Base-by-base conservation (phyloP, 2,888 invertebrate genomes). In the Ormia ochracea region DNA sequence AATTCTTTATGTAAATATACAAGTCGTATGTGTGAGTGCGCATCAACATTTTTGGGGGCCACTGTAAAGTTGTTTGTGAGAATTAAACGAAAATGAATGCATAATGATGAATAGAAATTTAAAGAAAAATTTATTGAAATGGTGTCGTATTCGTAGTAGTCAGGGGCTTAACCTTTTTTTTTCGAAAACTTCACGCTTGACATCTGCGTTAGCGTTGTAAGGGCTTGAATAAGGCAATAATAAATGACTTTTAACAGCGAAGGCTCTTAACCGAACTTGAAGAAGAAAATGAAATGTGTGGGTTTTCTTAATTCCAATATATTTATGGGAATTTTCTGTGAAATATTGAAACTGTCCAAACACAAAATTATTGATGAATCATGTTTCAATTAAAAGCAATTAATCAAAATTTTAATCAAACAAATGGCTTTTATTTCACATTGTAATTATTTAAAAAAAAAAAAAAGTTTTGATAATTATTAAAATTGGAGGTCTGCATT, bases 71-170 rank as follows among this genome's bases (percentile, higher is more conserved):
- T 45, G 23, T 43, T 52, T 63, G 19, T 41, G 36, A 63, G 38
- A 52, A 72, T 43, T 10, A 59, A 38, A 38, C 9, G n/a, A 43
- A 48, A 4, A 6, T 28, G 28, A 6, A 28, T 36, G 17, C 26
- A 43, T 38, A 31, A 45, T 63, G 61, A 52, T 63, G 45, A 43
- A 72, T 58, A 54, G 41, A 36, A 52, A 45, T 36, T 9, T 41
- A 26, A 33, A 48, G 28, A 54, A 54, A 41, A 23, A 14, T 28
- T 50, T 58, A 59, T 68, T 68, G 41, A 74, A 79, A 70, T 70
- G 75, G 75, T 79, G 79, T 70, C 79, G 61, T 75, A 69, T 79
- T 75, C n/a, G n/a, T n/a, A n/a, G n/a, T 79, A 79, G 70, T 69
- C 68, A 54, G 12, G 6, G 59, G 54, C 43, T 65, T 56, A 56